Conservation (phyloP, 2,888 invertebrate genomes). For the Leptothorax acervorum region DNA sequence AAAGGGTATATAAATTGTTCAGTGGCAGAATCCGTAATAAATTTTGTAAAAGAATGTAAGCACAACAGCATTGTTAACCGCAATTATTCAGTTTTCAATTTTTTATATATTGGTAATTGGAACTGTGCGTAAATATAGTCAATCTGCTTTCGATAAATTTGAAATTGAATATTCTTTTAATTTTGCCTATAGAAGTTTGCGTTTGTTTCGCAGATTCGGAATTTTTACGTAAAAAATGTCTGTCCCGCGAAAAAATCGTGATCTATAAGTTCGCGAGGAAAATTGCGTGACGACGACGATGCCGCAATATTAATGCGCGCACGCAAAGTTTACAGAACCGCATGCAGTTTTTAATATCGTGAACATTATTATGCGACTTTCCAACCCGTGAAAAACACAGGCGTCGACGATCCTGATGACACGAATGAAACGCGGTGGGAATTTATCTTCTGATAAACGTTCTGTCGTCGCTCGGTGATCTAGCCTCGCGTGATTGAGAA, state of each 20-base stretch:
- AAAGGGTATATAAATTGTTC: neutral
- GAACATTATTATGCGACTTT: slow-evolving; percentile 73
- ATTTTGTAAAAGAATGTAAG: neutral
- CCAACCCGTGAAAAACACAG: slow-evolving; percentile 39
- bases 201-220: neutral
- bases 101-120: neutral
- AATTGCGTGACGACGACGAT: slow-evolving; percentile 55
- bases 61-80: neutral
- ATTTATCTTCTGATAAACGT: slow-evolving; percentile 65
- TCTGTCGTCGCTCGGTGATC: slow-evolving; percentile 11
- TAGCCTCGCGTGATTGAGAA: slow-evolving; percentile 19
- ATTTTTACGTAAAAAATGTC: neutral
- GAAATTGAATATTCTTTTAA: neutral
- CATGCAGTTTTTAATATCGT: slow-evolving; percentile 68
- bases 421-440: slow-evolving; percentile 54
- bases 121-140: neutral
- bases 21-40: neutral
- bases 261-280: neutral
- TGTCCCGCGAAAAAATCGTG: neutral
- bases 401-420: slow-evolving; percentile 57
- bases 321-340: slow-evolving; percentile 69
- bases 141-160: neutral
- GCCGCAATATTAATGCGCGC: slow-evolving; percentile 59
- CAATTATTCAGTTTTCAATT: neutral
- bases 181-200: slow-evolving; percentile 4